Evolutionary conservation across 2,113 vertebrate species (phyloP), one percentile per base, ranked within the genome.

Genomic region (Trachemys scripta): DNA sequence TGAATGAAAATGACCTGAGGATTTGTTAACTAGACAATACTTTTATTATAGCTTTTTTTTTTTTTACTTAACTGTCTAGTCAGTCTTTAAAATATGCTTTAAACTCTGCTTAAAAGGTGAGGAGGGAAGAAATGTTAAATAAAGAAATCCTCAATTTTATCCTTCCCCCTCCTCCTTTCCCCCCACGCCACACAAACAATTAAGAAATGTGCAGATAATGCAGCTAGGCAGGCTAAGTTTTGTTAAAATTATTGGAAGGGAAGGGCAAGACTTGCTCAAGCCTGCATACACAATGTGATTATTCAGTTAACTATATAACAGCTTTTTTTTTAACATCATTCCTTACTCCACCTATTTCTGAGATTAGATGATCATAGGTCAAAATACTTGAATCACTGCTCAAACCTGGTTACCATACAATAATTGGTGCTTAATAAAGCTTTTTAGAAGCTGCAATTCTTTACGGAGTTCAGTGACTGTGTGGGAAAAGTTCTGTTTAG

Each of bases 381-480:
- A 27, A 79, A 97, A 94, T 51, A 88, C 91, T 94, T 91, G 79
- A 76, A 94, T 96, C 93, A 93, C 79, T 90, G 80, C 79, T 72
- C 38, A 50, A 47, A 69, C 1, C 0, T 57, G 0, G 0, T 12
- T 20, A 2, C 62, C 81, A 5, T 35, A 84, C 85, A 49, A 78
- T 42, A 78, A 13, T 78, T 29, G 27, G 24, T 5, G 25, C 53
- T 78, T 89, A 72, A 51, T 5, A 45, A 51, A 90, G 56, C 27
- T 5, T 25, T 20, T 81, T 27, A 25, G 82, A 24, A 91, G 1
- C 35, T 54, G 53, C 20, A 69, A 22, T 80, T 82, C 9, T 24
- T 14, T 0, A 0, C 16, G 42, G 22, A 10, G 94, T 91, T 82
- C 57, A 25, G 57, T 50, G 57, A 49, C 20, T 29, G 13, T 91